These are phyloP conservation scores for Dynastes grantii DNA, from an alignment of 2,888 invertebrate genomes.

Conservation along the genomic window DNA sequence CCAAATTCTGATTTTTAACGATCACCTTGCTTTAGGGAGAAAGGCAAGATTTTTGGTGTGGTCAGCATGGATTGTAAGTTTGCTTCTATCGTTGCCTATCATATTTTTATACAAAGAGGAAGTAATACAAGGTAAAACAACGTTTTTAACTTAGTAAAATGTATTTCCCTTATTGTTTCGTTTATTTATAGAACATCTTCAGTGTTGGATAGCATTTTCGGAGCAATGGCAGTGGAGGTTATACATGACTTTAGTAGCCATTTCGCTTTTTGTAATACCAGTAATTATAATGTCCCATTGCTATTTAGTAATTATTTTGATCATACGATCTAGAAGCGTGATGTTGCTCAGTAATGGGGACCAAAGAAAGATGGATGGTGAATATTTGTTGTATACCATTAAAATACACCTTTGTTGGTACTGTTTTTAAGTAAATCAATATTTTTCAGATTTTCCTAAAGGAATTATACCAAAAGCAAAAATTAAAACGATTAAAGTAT, in stretches of 20 bases:
- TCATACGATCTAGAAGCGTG: conserved; percentile 88
- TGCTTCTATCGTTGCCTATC: conserved; percentile 87
- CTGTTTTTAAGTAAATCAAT: not conserved
- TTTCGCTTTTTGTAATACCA: conserved; percentile 87
- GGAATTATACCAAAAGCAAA: conserved; percentile 96
- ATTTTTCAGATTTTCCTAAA: conserved; percentile 84
- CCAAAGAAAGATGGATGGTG: not conserved
- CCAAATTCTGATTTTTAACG: not conserved
- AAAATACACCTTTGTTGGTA: not conserved
- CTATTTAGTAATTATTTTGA: conserved; percentile 89
- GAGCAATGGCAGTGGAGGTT: conserved; percentile 85
- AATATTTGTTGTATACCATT: not conserved
- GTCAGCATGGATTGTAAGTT: conserved; percentile 87
- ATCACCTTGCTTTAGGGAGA: conserved; percentile 80
- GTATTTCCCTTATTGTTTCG: conserved; percentile 38
- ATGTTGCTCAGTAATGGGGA: not conserved
- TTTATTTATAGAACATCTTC: conserved; percentile 74
- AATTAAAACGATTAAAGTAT: conserved; percentile 99
- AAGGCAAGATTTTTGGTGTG: conserved; percentile 85
- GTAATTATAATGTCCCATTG: conserved; percentile 89
- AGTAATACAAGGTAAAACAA: conserved; percentile 77
- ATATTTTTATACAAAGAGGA: conserved; percentile 87
- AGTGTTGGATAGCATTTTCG: conserved; percentile 91
- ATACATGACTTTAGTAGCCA: conserved; percentile 87
- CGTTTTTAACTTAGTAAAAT: not conserved